Conservation (phyloP, 1,140 invertebrate species). For the Conus ventricosus region DNA sequence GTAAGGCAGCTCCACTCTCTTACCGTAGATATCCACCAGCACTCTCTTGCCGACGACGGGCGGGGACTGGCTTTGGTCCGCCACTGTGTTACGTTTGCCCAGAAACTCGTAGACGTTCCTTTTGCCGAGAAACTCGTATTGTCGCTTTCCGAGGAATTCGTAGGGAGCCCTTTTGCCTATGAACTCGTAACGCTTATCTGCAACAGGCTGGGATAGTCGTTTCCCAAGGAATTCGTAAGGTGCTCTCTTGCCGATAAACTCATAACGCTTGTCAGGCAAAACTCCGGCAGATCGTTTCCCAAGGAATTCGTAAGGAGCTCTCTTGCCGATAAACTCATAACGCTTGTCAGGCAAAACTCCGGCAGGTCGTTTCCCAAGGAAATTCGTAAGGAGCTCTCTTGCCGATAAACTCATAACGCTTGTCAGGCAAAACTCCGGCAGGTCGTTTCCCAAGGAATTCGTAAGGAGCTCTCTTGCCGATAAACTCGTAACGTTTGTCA, state of each 20-base stretch:
- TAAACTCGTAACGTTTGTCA: background rate
- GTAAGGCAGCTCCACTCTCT: slow-evolving; percentile 35
- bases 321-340: background rate
- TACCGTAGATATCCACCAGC: slow-evolving; percentile 23
- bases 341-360: background rate
- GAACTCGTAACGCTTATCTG: slow-evolving; percentile 3
- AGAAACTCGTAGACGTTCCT: slow-evolving; percentile 9
- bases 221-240: background rate
- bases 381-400: slow-evolving; percentile 20
- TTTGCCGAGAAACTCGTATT: slow-evolving; percentile 14
- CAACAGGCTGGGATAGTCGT: background rate
- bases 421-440: background rate
- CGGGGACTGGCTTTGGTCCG: background rate
- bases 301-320: background rate
- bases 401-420: slow-evolving; percentile 1
- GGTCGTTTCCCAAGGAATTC: slow-evolving; percentile 1
- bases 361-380: background rate
- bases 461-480: background rate
- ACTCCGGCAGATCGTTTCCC: background rate
- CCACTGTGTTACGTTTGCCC: background rate
- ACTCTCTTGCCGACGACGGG: background rate
- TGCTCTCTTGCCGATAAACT: slow-evolving; percentile 2
- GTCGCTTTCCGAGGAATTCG: background rate
- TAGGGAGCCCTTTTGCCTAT: background rate
- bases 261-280: slow-evolving; percentile 3